Evolutionary conservation across 1,140 invertebrate genomes (phyloP).

Genomic region (Gerris buenoi): DNA sequence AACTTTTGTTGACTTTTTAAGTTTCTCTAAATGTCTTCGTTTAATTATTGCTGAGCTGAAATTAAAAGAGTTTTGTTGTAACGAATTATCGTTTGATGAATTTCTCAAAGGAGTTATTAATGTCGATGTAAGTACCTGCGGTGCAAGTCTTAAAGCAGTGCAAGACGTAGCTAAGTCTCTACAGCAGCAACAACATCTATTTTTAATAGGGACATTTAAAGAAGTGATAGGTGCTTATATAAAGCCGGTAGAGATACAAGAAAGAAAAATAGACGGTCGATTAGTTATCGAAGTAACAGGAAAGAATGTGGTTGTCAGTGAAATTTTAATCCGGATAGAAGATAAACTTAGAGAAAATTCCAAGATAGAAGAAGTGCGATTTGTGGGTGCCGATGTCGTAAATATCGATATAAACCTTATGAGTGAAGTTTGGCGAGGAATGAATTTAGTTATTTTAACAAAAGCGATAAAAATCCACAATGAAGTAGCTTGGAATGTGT

Average conservation of each 20-base stretch:
- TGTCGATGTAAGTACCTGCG: background rate
- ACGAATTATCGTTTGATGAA: background rate
- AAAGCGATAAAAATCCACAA: constrained; percentile 10
- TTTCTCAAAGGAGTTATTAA: background rate
- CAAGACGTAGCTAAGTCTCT: background rate
- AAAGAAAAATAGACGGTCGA: background rate
- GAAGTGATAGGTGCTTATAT: background rate
- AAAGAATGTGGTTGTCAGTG: background rate
- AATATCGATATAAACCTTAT: constrained; percentile 13
- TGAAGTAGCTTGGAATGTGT: constrained; percentile 15
- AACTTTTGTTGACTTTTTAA: background rate
- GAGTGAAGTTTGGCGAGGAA: constrained; percentile 12
- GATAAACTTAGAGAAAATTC: background rate
- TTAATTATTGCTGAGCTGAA: background rate
- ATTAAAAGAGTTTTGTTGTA: background rate
- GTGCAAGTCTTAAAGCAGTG: background rate
- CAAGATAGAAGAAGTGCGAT: constrained; percentile 12
- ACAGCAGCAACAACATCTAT: no score
- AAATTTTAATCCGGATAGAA: background rate
- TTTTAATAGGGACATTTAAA: no score
- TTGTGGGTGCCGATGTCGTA: constrained; percentile 9
- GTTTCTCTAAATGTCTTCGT: background rate
- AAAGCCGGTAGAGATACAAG: background rate
- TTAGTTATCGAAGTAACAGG: background rate
- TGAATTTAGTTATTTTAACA: constrained; percentile 13